These are phyloP conservation scores for Ailurus styani DNA, from an alignment of 2,113 vertebrate species.

Conservation along the genomic window DNA sequence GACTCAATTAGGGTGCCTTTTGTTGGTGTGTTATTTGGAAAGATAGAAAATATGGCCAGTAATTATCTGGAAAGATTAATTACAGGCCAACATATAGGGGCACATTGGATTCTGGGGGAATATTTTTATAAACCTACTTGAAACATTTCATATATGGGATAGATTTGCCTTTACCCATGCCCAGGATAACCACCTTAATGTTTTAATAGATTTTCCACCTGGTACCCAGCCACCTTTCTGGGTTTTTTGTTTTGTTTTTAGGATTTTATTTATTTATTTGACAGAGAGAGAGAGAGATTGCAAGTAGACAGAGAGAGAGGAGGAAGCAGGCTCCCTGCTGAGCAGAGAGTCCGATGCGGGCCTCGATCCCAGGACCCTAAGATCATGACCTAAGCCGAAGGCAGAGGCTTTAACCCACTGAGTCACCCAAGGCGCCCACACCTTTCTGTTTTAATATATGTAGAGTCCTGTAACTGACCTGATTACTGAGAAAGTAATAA, in stretches of 20 bases:
- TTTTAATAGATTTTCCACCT: background rate
- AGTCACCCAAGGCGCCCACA: too few species aligned
- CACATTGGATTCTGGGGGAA: background rate
- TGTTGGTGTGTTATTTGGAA: background rate
- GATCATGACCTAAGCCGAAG: too few species aligned
- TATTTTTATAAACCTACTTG: background rate
- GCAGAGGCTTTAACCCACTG: too few species aligned
- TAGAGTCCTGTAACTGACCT: background rate
- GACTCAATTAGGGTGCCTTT: slow-evolving; percentile 33
- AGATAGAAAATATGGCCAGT: background rate
- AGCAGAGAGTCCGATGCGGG: too few species aligned
- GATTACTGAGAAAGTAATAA: background rate
- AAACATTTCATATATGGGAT: background rate
- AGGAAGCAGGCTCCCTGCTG: too few species aligned
- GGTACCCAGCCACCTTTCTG: background rate
- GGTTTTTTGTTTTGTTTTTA: too few species aligned
- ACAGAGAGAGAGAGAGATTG: too few species aligned
- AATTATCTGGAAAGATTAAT: background rate
- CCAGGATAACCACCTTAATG: background rate
- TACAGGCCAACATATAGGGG: background rate
- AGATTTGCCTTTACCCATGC: background rate
- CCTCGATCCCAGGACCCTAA: too few species aligned
- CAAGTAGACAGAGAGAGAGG: too few species aligned
- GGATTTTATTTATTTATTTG: too few species aligned
- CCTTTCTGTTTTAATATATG: background rate